Base-by-base conservation (phyloP, 2,113 vertebrate genomes). In the Gambusia holbrooki region DNA sequence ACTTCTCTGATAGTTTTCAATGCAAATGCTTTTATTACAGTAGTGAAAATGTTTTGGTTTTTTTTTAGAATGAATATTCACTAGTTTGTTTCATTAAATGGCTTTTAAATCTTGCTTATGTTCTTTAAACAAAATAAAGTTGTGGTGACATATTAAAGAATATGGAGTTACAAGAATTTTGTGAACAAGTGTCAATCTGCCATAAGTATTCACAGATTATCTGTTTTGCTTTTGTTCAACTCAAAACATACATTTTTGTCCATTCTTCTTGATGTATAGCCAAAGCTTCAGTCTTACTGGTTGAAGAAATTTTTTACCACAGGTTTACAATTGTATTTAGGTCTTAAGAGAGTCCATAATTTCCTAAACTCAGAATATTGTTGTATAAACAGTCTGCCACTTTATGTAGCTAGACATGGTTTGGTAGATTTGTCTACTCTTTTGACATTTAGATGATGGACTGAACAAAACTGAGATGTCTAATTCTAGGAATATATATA, bases 101-200 rank as follows among this genome's bases (percentile, higher is more conserved):
- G 45, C 1, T 48, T 67, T 29, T 12, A 68, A 60, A 17, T 17
- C 8, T 5, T 71, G 32, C 48, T 71, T 51, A 10, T 70, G 29
- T 12, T 69, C 70, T 69, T 75, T 62, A 33, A 67, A 63, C 54
- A 37, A 66, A 66, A 29, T 69, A 65, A 68, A 28, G 27, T 11
- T 74, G 1, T 28, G 12, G 32, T 48, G 8, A 13, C 1, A 6
- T 33, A n/a, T 58, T n/a, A n/a, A 58, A 58, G 8, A n/a, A 25
- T n/a, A 58, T 58, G 10, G 2, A 1, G 51, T 54, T 54, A 25
- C 22, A 25, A 25, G 7, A 54, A n/a, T 54, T 25, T 25, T 54
- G 45, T 15, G 45, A 15, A 5, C 13, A 54, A 11, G 51, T 54
- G 51, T 22, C 19, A 10, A 54, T 54, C 19, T 25, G 51, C 7